Conservation (phyloP, 1,140 invertebrate species). For the Teleopsis dalmanni region DNA sequence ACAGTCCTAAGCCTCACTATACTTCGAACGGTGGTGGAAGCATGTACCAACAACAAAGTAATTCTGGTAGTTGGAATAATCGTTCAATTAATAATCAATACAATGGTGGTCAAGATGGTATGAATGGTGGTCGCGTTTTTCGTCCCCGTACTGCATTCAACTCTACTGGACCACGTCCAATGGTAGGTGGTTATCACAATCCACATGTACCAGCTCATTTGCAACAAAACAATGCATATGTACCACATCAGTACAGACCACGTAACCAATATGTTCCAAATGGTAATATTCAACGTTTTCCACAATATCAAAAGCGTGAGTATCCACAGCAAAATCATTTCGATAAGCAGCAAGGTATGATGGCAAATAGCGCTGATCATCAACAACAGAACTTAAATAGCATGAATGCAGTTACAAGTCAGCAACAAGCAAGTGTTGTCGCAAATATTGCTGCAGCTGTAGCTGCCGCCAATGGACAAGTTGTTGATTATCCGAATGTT, state of each 20-base stretch:
- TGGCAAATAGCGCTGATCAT: conserved; percentile 4
- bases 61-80: conserved; percentile 19
- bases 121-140: conserved; percentile 17
- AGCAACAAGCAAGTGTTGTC: conserved; percentile 29
- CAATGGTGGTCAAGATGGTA: conserved; percentile 17
- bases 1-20: conserved; percentile 18
- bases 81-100: conserved; percentile 6
- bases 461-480: conserved; percentile 21
- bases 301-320: conserved; percentile 37
- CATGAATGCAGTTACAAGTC: conserved; percentile 11
- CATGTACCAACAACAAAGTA: conserved; percentile 19
- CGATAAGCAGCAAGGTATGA: conserved; percentile 17
- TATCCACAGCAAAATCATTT: conserved; percentile 30
- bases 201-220: conserved; percentile 24
- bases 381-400: conserved; percentile 3
- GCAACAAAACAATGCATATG: conserved; percentile 28
- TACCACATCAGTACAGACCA: conserved; percentile 27
- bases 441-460: conserved; percentile 38
- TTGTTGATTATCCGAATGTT: conserved; percentile 24
- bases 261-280: conserved; percentile 35
- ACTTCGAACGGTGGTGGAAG: conserved; percentile 26
- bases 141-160: conserved; percentile 38
- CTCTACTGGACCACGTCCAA: conserved; percentile 18
- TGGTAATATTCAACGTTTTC: conserved; percentile 37
- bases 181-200: conserved; percentile 10